A percentile compares a stretch with the other conserved stretches of the same genome.
Conservation (phyloP, 2,888 invertebrate species). For the Hyppa rectilinea region DNA sequence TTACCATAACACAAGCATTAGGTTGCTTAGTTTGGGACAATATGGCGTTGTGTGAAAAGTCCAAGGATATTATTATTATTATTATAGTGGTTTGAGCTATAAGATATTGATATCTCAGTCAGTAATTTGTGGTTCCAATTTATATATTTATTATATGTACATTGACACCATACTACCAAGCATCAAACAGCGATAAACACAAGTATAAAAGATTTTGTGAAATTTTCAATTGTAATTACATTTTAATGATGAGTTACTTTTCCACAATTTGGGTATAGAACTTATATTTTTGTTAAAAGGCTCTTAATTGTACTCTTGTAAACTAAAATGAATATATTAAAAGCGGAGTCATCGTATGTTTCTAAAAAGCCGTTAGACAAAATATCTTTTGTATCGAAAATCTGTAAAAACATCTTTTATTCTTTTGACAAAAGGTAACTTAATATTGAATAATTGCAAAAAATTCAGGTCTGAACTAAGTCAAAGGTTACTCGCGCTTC, state of each 20-base stretch:
- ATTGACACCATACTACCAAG: too few relatives aligned
- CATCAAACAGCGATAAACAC: not conserved
- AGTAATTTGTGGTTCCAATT: too few relatives aligned
- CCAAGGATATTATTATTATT: too few relatives aligned
- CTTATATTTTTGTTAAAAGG: not conserved
- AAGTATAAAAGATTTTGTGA: too few relatives aligned
- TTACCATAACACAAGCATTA: too few relatives aligned
- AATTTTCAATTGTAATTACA: not conserved
- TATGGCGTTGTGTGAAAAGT: too few relatives aligned
- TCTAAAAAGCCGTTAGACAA: not conserved
- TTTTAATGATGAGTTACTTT: not conserved
- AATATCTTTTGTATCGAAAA: not conserved
- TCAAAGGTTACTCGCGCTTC: not conserved
- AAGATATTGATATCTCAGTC: too few relatives aligned
- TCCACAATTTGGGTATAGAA: not conserved
- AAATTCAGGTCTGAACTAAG: not conserved
- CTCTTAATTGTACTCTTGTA: not conserved
- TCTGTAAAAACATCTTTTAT: not conserved
- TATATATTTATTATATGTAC: too few relatives aligned
- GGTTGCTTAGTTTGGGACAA: too few relatives aligned
- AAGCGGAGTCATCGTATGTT: not conserved
- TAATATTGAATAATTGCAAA: not conserved
- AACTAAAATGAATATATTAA: not conserved
- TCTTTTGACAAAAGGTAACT: not conserved
- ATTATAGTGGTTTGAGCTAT: too few relatives aligned